A percentile compares a stretch with the other conserved stretches of the same genome.
phyloP scores from a whole-genome alignment of 2,797 vertebrate genomes.

The Cirrhinus molitorella region DNA sequence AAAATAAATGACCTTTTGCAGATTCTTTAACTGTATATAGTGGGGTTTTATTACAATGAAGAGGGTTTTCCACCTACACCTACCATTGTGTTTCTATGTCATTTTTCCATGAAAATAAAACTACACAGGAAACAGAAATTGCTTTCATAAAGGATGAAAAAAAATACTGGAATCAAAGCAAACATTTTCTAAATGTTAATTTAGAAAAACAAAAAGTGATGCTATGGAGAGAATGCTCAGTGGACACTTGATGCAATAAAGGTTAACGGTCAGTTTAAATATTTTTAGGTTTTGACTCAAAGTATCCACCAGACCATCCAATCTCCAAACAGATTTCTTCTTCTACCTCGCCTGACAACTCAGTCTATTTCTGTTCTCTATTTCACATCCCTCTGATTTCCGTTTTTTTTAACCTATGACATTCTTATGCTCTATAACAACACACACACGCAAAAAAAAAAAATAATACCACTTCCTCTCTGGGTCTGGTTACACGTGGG shows the following conservation, averaged over 20 bases:
- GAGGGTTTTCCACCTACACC: not conserved
- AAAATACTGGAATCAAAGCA: slow-evolving; percentile 9
- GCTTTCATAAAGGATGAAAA: not conserved
- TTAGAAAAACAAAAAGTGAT: not conserved
- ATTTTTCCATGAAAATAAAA: slow-evolving; percentile 25
- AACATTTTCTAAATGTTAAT: too few relatives aligned
- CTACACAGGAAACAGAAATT: slow-evolving; percentile 1
- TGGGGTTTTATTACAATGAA: not conserved
- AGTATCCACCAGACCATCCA: not conserved
- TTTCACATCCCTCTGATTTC: slow-evolving; percentile 50
- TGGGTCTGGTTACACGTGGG: slow-evolving; percentile 21
- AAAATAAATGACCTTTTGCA: too few relatives aligned
- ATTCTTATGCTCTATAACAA: slow-evolving; percentile 14
- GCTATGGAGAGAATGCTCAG: not conserved
- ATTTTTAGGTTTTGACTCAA: not conserved
- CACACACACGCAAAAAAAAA: not conserved
- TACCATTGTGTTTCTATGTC: not conserved
- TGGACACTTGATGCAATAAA: not conserved
- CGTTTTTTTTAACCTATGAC: slow-evolving; percentile 41
- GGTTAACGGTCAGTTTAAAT: not conserved
- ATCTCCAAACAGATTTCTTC: slow-evolving; percentile 14
- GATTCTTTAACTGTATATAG: not conserved
- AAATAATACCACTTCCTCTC: slow-evolving; percentile 42
- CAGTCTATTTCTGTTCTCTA: slow-evolving; percentile 42
- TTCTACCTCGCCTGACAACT: slow-evolving; percentile 8